These are phyloP conservation scores for Papilio helenus DNA, from an alignment of 1,140 invertebrate species.

Conservation along the genomic window DNA sequence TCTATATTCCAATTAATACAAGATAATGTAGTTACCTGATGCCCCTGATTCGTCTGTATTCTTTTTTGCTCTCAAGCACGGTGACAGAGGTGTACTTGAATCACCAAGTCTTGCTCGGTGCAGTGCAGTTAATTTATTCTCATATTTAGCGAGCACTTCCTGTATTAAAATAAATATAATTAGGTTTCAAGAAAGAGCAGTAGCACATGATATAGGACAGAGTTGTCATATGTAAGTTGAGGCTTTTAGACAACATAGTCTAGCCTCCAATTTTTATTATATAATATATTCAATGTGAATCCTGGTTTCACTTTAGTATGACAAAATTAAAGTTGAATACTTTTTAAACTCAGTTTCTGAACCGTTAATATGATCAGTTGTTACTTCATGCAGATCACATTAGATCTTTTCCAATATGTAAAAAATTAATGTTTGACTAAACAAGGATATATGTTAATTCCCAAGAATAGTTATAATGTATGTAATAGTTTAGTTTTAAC, in stretches of 20 bases:
- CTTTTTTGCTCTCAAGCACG: constrained; percentile 76
- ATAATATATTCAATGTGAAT: no score
- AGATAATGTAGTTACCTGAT: constrained; percentile 57
- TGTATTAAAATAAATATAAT: constrained; percentile 47
- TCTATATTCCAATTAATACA: background rate
- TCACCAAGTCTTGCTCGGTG: constrained; percentile 70
- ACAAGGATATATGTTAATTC: background rate
- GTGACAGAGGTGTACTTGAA: constrained; percentile 71
- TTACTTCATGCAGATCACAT: background rate
- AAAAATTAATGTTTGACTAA: background rate
- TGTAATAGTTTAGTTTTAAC: background rate
- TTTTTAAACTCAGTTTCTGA: no score
- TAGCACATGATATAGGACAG: background rate
- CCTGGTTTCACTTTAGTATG: no score
- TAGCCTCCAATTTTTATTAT: no score
- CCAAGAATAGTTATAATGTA: background rate
- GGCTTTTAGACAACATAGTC: no score
- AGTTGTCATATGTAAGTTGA: no score
- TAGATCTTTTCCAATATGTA: background rate
- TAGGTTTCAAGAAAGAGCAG: background rate
- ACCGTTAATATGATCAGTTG: no score
- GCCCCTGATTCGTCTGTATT: constrained; percentile 64
- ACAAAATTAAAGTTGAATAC: no score
- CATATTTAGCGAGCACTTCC: constrained; percentile 79
- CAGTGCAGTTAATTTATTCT: constrained; percentile 69